Evolutionary conservation across 2,888 invertebrate genomes (phyloP), one percentile per base, ranked within the genome.

Genomic region (Mantis religiosa): DNA sequence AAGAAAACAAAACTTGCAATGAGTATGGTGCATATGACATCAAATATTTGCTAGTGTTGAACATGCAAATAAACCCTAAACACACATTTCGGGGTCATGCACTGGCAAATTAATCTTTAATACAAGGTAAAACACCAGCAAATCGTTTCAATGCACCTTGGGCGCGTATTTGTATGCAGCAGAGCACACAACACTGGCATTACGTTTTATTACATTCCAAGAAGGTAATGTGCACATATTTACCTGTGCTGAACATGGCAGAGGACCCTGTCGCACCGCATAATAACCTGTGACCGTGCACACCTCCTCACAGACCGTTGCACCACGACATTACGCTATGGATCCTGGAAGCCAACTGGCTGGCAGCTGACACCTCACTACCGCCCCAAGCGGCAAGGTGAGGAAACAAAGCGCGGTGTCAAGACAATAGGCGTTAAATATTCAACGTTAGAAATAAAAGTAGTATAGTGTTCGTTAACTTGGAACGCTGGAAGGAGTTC

Each of bases 191-290:
- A 25, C 25, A 71, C 54, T 71, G 25, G 6, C 25, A 71, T 20
- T 20, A 3, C 15, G 3, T 71, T 71, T 15, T 25, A 71, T 20
- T 20, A 25, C 54, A 71, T 20, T 71, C 25, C 54, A 25, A 25
- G 54, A 15, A 25, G 7, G 15, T 20, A 71, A 71, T 7, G 54
- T 71, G 20, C 54, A 41, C 12, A 81, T 81, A 71, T 81, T 28
- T 86, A 86, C 86, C 86, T 86, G 86, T 86, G 86, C 86, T 81
- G 86, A 86, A 86, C 86, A 86, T 86, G 3, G 86, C 86, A 86
- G 86, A 47, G 81, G 86, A 25, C 86, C 86, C 54, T 81, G 54
- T 28, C 20, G 81, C 71, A 86, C 71, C 81, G 86, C 86, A 86
- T 86, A 86, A 86, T 86, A 86, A 81, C 54, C 54, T 71, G 20